Base-by-base conservation (phyloP, 1,140 invertebrate species). In the Paralvinella palmiformis region DNA sequence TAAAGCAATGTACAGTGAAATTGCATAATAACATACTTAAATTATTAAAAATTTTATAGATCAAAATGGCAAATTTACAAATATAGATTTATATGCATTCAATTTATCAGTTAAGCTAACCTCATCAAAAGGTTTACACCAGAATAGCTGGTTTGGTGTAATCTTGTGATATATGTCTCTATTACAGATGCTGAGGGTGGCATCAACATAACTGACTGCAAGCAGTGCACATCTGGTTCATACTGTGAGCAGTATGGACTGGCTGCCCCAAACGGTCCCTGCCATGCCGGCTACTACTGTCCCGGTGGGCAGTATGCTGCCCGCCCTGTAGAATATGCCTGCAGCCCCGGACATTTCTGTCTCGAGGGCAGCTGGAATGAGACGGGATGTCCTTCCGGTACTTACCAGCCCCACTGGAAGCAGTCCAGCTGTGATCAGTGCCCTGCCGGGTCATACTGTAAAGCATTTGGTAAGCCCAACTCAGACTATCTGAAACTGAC, bases 311-410 rank as follows among this genome's bases (percentile, higher is more conserved):
- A 74, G 7, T 61, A 71, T 50, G 63, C 41, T 10, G 62, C 45
- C 1, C 71, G 63, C 27, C 74, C 75, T 52, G 71, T 66, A 24
- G 74, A 73, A 22, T 77, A 75, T 52, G 77, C 71, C 63, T 79
- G 77, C 59, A 74, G 75, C 10, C 50, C 63, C 7, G 77, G 77
- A 27, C 70, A 75, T 56, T 77, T 72, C 63, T 79, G 77, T 59
- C 74, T 73, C 7, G 70, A 70, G 55, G 77, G 77, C 45, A 75
- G 73, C 48, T 63, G 64, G 55, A 77, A 77, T 63, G 61, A 77
- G 64, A 77, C 73, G 17, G 73, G 73, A 2, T 79, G 77, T 66
- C 75, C 75, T 33, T 75, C 76, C 6, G 76, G 76, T n/a, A 67
- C 74, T 29, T 79, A 75, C 64, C 77, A 79, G 36, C 75, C 77